phyloP scores from a whole-genome alignment of 2,888 invertebrate genomes.

The Bembecia ichneumoniformis region DNA sequence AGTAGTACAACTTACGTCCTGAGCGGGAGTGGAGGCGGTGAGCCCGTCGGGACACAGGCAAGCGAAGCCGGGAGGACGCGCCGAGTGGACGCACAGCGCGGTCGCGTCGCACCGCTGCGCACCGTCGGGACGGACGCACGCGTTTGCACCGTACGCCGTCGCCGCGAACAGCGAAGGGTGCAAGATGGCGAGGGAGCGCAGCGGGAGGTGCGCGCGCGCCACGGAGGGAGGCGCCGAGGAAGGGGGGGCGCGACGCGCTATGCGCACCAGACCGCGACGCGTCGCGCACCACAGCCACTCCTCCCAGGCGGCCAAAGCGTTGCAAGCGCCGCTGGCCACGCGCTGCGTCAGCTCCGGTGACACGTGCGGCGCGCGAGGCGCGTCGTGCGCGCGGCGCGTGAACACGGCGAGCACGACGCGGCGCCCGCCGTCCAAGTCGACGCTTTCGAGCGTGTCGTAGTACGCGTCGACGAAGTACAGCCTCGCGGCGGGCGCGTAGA shows the following conservation, averaged over 20 bases:
- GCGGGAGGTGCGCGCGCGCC: slow-evolving; percentile 21
- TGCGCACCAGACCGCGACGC: slow-evolving; percentile 36
- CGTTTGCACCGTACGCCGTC: slow-evolving; percentile 31
- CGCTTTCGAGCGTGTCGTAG: slow-evolving; percentile 78
- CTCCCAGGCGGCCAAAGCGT: slow-evolving; percentile 42
- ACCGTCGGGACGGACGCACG: slow-evolving; percentile 61
- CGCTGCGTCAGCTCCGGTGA: not conserved
- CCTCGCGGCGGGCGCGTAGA: slow-evolving; percentile 81
- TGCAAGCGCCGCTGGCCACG: slow-evolving; percentile 22
- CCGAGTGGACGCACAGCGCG: slow-evolving; percentile 74
- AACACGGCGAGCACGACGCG: slow-evolving; percentile 48
- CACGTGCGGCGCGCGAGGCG: slow-evolving; percentile 13
- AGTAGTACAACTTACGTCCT: slow-evolving; percentile 21
- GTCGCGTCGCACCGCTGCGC: slow-evolving; percentile 45
- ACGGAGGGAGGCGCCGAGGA: slow-evolving; percentile 11
- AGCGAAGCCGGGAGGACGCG: slow-evolving; percentile 37
- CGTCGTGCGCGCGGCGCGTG: slow-evolving; percentile 15
- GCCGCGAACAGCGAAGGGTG: slow-evolving; percentile 22
- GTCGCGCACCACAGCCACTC: slow-evolving; percentile 50
- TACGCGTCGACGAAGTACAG: slow-evolving; percentile 91
- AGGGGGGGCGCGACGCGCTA: slow-evolving; percentile 25
- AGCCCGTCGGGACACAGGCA: slow-evolving; percentile 74
- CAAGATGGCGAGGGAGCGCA: slow-evolving; percentile 26
- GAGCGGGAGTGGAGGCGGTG: slow-evolving; percentile 23
- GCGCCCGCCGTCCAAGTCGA: slow-evolving; percentile 78